Base-by-base conservation (phyloP, 53 echinoderm and acorn worm genomes). In the Glandiceps talaboti region DNA sequence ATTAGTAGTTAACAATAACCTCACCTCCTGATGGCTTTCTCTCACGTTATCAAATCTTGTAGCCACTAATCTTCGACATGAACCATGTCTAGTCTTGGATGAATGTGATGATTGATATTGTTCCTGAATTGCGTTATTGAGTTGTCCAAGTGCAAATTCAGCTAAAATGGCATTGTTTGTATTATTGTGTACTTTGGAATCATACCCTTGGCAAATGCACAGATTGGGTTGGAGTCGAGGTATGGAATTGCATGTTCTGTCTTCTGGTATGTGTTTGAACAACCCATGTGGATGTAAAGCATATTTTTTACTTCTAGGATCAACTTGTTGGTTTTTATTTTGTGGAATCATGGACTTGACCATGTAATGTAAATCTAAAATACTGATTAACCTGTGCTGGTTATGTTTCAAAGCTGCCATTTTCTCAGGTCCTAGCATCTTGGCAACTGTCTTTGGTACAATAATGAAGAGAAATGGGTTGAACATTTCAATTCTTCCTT, bases 401-500 rank as follows among this genome's bases (percentile, higher is more conserved):
- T 94, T 94, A 0, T 74, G 30, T 10, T 33, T n/a, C 20, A 94
- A 81, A 1, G 86, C 88, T 0, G 29, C 74, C 73, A 91, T 27
- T 31, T 84, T 79, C 14, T 77, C 75, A 0, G 33, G 25, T 0
- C 88, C 84, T 0, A 94, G 75, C 30, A 77, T 32, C 32, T 86
- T 31, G 26, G 76, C 85, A 20, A 92, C 80, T 33, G 88, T 78
- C 27, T 84, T 80, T 1, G 91, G 86, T 0, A 88, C 79, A 30
- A 94, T 28, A 29, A 94, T 85, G 28, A 90, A 83, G 31, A 94
- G 30, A 0, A 88, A 30, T 0, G 94, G 94, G 75, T 94, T 91
- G 73, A 82, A 91, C 91, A 94, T 89, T 75, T 94, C 94, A 27
- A 91, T 80, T 31, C 88, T 78, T 14, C 88, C 94, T 84, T 94